Conservation (phyloP, 2,797 vertebrate species). For the Falco berigora region DNA sequence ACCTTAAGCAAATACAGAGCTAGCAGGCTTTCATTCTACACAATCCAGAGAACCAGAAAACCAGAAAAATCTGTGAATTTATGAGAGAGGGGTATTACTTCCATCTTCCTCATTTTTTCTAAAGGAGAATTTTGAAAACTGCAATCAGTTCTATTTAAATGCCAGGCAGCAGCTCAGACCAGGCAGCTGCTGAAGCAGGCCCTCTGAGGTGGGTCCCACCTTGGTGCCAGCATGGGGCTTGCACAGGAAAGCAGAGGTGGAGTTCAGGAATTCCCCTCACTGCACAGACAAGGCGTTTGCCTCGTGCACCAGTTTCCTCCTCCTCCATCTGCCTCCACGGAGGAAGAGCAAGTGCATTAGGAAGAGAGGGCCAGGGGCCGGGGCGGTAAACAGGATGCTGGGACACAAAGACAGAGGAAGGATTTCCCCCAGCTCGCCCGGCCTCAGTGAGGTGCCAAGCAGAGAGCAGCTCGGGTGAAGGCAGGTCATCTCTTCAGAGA, state of each 20-base stretch:
- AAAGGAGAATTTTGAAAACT: neutral
- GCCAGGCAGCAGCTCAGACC: neutral
- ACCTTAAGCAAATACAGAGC: neutral
- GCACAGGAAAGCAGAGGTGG: neutral
- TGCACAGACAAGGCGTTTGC: neutral
- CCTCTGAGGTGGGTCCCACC: neutral
- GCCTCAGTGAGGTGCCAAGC: neutral
- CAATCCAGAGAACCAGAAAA: neutral
- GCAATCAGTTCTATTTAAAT: neutral
- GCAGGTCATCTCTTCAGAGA: neutral
- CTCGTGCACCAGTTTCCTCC: neutral
- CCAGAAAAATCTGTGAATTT: neutral
- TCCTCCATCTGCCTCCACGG: neutral
- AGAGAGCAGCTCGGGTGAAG: conserved; percentile 11
- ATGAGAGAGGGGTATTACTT: neutral
- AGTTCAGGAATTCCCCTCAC: conserved; percentile 3
- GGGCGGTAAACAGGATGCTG: conserved; percentile 40
- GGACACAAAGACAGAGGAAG: conserved; percentile 46
- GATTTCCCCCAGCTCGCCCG: neutral
- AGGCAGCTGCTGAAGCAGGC: neutral
- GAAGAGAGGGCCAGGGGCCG: neutral
- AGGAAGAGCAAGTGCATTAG: conserved; percentile 51
- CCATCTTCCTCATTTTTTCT: neutral
- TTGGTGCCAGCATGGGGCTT: neutral
- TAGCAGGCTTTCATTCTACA: neutral